Base-by-base conservation (phyloP, 2,797 vertebrate species). In the Rachycentron canadum region DNA sequence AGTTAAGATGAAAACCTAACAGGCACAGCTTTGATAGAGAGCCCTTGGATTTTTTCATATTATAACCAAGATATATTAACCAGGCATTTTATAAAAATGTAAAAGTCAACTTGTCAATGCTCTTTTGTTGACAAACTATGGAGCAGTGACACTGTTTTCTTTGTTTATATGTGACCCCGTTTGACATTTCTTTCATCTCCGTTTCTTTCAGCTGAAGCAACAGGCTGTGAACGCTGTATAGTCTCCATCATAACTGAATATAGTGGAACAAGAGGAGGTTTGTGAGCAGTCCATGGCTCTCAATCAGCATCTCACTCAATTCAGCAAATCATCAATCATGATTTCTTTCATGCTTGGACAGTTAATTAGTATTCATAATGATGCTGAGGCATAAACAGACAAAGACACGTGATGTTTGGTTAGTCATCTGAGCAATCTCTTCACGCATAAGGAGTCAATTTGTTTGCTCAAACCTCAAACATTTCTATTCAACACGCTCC, bases 361-460 rank as follows among this genome's bases (percentile, higher is more conserved):
- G 25, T 47, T 52, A 55, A 55, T 49, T n/a, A 36, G 40, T 14
- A 7, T 28, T 62, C 30, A 64, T 26, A 17, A 23, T 14, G 4
- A 65, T 16, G 36, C 50, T 76, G 13, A 12, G 17, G 19, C 47
- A 9, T 4, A 11, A 3, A 3, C 4, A 7, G 41, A 64, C 61
- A 66, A 76, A 55, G 14, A 23, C 1, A 17, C 25, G 40, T 40
- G 34, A 55, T 73, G 73, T 75, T 69, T 23, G 57, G 36, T 47
- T 8, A 70, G 55, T 80, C 78, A 69, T 77, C 52, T 52, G 72
- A 82, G 59, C 21, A 0, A 26, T 34, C 50, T 64, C 49, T 30
- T 45, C 60, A 63, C 28, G 25, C 69, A 75, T 52, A 47, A 82
- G 63, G 40, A 63, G 67, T 16, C 41, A 2, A 49, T 64, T 72